Conservation (phyloP, 2,888 invertebrate genomes). For the Theretra japonica region DNA sequence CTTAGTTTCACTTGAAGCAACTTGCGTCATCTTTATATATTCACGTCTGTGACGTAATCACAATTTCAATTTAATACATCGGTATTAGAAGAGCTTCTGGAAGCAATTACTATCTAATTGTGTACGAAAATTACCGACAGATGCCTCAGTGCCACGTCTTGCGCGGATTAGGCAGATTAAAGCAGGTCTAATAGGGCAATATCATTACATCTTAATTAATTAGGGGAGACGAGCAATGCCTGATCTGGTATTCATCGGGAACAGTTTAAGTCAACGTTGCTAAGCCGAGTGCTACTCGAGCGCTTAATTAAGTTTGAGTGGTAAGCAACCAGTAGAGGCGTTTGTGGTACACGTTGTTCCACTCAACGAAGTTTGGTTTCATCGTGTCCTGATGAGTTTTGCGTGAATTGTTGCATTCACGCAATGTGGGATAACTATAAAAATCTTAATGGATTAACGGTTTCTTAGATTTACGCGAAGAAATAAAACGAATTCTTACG, state of each 20-base stretch:
- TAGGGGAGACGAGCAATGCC: slow-evolving; percentile 33
- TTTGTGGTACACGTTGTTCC: slow-evolving; percentile 14
- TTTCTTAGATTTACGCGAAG: too few relatives aligned
- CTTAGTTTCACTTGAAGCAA: too few relatives aligned
- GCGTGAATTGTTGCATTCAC: not conserved
- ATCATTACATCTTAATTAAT: slow-evolving; percentile 33
- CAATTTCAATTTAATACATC: slow-evolving; percentile 13
- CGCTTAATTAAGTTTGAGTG: slow-evolving; percentile 32
- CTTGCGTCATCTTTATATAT: too few relatives aligned
- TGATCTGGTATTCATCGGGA: slow-evolving; percentile 35
- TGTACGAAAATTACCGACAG: slow-evolving; percentile 19
- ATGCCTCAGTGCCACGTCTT: slow-evolving; percentile 26
- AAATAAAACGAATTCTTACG: too few relatives aligned
- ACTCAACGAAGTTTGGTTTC: not conserved
- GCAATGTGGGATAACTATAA: too few relatives aligned
- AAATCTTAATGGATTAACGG: too few relatives aligned
- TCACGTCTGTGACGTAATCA: not conserved
- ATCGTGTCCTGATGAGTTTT: slow-evolving; percentile 3
- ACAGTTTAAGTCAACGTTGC: slow-evolving; percentile 37
- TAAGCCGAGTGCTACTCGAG: slow-evolving; percentile 32
- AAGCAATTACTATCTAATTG: slow-evolving; percentile 20
- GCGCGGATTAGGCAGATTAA: slow-evolving; percentile 26
- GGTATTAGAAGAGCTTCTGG: not conserved
- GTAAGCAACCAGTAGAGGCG: slow-evolving; percentile 15
- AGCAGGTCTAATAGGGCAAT: slow-evolving; percentile 30